A percentile compares a stretch with the other conserved stretches of the same genome.
Evolutionary conservation across 2,113 vertebrate genomes (phyloP).

Genomic region (Mobula hypostoma): DNA sequence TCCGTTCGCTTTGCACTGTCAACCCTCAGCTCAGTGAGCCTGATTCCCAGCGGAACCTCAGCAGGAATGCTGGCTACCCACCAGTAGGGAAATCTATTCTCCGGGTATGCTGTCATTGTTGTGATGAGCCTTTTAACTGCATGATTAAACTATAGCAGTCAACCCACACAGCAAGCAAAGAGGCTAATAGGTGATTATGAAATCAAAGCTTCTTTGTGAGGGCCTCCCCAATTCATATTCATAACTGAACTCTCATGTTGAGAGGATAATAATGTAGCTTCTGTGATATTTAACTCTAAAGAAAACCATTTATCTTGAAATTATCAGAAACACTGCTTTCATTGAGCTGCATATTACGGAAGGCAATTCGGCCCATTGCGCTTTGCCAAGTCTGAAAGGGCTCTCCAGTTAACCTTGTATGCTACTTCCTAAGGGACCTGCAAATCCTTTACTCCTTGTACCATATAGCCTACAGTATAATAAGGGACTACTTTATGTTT

Average conservation of each 20-base stretch:
- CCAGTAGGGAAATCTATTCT: too few species aligned
- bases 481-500: too few species aligned
- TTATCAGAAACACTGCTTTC: not conserved
- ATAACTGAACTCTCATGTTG: not conserved
- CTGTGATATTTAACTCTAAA: not conserved
- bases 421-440: not conserved
- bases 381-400: not conserved
- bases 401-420: not conserved
- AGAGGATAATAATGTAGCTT: not conserved
- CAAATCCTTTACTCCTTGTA: not conserved
- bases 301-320: not conserved
- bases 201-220: not conserved
- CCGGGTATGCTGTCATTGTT: not conserved
- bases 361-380: not conserved
- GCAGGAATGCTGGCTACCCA: too few species aligned
- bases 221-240: constrained; percentile 1
- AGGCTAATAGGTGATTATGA: not conserved
- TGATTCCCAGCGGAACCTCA: not conserved
- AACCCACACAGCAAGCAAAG: not conserved
- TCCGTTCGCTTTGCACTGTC: not conserved
- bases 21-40: not conserved
- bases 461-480: too few species aligned
- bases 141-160: not conserved
- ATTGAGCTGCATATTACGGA: too few species aligned
- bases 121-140: not conserved